Evolutionary conservation across 2,113 vertebrate genomes (phyloP).

Genomic region (Chrysochloris asiatica): DNA sequence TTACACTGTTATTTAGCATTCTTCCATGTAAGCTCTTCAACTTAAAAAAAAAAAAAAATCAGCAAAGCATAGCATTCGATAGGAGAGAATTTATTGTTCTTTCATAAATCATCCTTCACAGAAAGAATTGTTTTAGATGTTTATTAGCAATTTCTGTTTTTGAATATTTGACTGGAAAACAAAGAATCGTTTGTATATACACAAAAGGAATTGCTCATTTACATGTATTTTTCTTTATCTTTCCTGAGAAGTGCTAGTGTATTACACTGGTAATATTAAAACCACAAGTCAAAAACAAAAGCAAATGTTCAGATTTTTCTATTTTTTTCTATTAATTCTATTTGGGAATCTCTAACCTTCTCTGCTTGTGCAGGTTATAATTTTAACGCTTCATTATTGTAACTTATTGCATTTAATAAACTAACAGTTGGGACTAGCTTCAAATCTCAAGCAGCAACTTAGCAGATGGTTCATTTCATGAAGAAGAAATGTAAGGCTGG

Average conservation of each 20-base stretch:
- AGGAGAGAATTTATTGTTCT: slow-evolving; percentile 2
- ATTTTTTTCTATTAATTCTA: too few relatives aligned
- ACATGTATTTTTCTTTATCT: slow-evolving; percentile 3
- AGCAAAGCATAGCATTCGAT: background rate
- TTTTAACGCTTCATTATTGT: slow-evolving; percentile 68
- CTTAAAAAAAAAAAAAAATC: background rate
- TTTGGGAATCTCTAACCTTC: slow-evolving; percentile 50
- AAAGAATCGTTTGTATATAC: background rate
- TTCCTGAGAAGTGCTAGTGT: background rate
- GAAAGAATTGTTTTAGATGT: background rate
- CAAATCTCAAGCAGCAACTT: slow-evolving; percentile 50
- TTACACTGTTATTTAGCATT: slow-evolving; percentile 13
- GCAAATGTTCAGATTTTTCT: slow-evolving; percentile 49
- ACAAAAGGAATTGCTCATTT: background rate
- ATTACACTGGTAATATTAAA: slow-evolving; percentile 57
- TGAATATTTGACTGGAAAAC: background rate
- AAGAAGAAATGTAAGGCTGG: background rate
- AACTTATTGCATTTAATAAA: slow-evolving; percentile 78
- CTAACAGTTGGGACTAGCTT: slow-evolving; percentile 56
- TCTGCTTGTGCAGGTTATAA: slow-evolving; percentile 52
- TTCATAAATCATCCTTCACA: background rate
- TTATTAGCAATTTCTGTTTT: slow-evolving; percentile 23
- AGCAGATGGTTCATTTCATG: slow-evolving; percentile 51
- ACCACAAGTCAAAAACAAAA: slow-evolving; percentile 70
- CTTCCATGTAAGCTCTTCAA: background rate